Evolutionary conservation across 2,888 invertebrate species (phyloP).

Genomic region (Coenonympha arcania): DNA sequence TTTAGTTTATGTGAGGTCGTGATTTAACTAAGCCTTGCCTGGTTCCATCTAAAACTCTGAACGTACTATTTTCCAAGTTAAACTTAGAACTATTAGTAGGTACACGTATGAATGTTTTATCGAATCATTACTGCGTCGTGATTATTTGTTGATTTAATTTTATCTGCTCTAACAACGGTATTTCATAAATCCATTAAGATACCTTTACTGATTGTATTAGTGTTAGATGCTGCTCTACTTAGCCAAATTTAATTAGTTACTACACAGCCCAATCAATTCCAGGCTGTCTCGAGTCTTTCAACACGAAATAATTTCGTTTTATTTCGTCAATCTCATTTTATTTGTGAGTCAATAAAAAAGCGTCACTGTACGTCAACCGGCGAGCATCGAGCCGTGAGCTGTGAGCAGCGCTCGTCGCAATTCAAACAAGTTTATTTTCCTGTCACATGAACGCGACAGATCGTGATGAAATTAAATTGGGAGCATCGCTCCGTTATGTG

Average conservation of each 20-base stretch:
- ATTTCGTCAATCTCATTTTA: not conserved
- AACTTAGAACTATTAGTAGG: too few species aligned
- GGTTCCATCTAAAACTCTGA: too few species aligned
- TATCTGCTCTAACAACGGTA: too few species aligned
- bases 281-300: not conserved
- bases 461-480: conserved; percentile 74
- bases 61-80: too few species aligned
- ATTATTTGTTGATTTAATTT: too few species aligned
- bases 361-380: not conserved
- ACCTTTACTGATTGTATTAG: too few species aligned
- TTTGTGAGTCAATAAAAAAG: not conserved
- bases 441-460: conserved; percentile 70
- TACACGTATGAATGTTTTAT: too few species aligned
- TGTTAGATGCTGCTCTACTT: too few species aligned
- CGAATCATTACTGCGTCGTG: too few species aligned
- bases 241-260: not conserved
- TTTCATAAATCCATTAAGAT: too few species aligned
- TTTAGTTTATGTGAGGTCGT: too few species aligned
- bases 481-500: conserved; percentile 68
- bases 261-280: not conserved
- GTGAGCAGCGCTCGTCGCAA: conserved; percentile 24
- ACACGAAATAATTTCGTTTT: not conserved
- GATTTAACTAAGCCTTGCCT: too few species aligned
- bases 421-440: conserved; percentile 67
- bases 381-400: conserved; percentile 16